Percentiles rank a stretch among this genome's conserved stretches.
Conservation (phyloP, 2,797 vertebrate species). For the Taenioides sp. region DNA sequence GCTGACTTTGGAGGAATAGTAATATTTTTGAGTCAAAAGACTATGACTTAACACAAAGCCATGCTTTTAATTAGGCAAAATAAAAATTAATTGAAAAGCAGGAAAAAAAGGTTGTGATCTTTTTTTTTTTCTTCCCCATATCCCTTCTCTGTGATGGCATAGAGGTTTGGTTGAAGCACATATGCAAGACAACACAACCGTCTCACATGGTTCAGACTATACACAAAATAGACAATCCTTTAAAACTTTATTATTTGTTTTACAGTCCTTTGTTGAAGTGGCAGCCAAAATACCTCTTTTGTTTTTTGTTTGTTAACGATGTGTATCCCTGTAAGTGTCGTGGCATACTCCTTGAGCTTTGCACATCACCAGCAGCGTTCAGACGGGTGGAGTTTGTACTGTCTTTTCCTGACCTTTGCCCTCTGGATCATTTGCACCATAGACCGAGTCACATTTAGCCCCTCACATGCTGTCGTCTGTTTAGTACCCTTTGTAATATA, state of each 20-base stretch:
- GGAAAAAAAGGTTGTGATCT: no score
- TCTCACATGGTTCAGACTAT: no score
- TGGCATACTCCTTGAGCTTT: constrained; percentile 17
- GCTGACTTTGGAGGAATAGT: no score
- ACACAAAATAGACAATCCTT: neutral
- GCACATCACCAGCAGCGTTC: constrained; percentile 37
- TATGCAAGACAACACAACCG: no score
- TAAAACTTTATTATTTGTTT: neutral
- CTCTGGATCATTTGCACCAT: constrained; percentile 44
- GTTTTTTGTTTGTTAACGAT: neutral
- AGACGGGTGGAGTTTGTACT: constrained; percentile 39
- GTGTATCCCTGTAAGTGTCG: neutral
- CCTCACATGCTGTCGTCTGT: constrained; percentile 35
- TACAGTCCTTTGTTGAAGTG: neutral
- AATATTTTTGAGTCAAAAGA: no score
- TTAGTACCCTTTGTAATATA: constrained; percentile 29
- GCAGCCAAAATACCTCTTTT: neutral
- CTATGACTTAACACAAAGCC: no score
- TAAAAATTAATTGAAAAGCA: no score
- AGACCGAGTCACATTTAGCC: constrained; percentile 60
- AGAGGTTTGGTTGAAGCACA: no score
- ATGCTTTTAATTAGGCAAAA: no score
- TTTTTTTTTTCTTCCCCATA: no score
- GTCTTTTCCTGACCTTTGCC: constrained; percentile 63
- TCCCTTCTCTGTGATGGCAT: no score